Percentiles rank a stretch among this genome's conserved stretches.
phyloP scores from a whole-genome alignment of 1,140 invertebrate species.

The Antheraea mylitta region DNA sequence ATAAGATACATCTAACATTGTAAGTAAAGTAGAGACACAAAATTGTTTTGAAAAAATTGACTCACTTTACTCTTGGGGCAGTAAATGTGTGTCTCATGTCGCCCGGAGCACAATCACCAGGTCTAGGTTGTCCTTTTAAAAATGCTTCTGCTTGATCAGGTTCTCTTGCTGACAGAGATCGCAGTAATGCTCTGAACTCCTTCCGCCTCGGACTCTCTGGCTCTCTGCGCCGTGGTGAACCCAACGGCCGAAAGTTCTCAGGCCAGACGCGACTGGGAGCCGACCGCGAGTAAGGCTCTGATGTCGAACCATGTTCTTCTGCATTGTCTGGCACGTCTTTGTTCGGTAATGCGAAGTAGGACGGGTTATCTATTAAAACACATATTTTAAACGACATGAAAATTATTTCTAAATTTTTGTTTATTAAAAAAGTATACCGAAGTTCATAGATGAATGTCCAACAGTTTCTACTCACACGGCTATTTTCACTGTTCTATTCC shows the following conservation, averaged over 20 bases:
- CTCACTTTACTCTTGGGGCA: constrained; percentile 68
- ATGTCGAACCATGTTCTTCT: constrained; percentile 32
- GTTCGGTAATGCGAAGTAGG: constrained; percentile 78
- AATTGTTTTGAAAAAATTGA: neutral
- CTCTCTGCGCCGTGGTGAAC: constrained; percentile 57
- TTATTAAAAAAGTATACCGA: constrained; percentile 35
- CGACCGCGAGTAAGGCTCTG: constrained; percentile 59
- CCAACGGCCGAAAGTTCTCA: constrained; percentile 49
- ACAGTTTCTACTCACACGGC: neutral
- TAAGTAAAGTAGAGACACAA: neutral
- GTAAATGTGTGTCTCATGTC: constrained; percentile 71
- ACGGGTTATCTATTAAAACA: constrained; percentile 78
- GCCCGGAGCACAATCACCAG: constrained; percentile 65
- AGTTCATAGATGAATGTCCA: constrained; percentile 33
- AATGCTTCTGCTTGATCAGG: constrained; percentile 72
- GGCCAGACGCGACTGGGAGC: constrained; percentile 61
- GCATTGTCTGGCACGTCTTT: constrained; percentile 59
- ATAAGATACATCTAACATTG: too few species aligned
- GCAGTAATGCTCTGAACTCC: constrained; percentile 73
- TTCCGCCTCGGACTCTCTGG: constrained; percentile 65
- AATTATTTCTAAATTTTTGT: neutral
- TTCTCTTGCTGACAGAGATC: constrained; percentile 74
- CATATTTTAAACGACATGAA: neutral
- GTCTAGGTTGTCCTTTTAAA: constrained; percentile 74
- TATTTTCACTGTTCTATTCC: constrained; percentile 13